Evolutionary conservation across 2,888 invertebrate genomes (phyloP), one percentile per base, ranked within the genome.

Genomic region (Lamellibrachia satsuma): DNA sequence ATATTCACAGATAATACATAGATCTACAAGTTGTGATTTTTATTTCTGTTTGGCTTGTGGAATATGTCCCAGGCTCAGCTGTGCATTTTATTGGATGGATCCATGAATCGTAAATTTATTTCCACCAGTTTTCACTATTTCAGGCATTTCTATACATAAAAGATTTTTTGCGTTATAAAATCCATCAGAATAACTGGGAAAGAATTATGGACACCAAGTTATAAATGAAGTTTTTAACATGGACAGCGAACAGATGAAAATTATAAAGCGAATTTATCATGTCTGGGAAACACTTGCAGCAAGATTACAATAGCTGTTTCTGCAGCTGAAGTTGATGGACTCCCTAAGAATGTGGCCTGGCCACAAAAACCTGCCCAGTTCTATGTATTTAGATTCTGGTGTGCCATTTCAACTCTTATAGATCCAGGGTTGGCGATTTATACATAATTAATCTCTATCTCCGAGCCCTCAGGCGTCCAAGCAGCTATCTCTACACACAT

Each of bases 341-440:
- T 4, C 15, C 75, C 22, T 22, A 39, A 39, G 39, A 39, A 39
- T 39, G 22, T 75, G n/a, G n/a, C 75, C 22, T 15, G 75, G 75
- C 75, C 75, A 75, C 75, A 22, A 75, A 75, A 75, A 75, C n/a
- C n/a, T 75, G 75, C n/a, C 75, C 75, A 75, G 75, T 75, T 75
- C 75, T n/a, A 22, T 75, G 75, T 22, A 75, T 75, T 75, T 75
- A 75, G 75, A 75, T 75, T 75, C 75, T 75, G 75, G 75, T n/a
- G 6, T 75, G 75, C n/a, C 22, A 22, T 75, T 75, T 75, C 75
- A 75, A 22, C 75, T 75, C 75, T 22, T 22, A 75, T 75, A 15
- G 75, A 75, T 75, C 75, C 75, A 75, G 75, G 75, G 75, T n/a
- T 22, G 75, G 6, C 22, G 22, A 22, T 75, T 6, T 75, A 75